A percentile compares a stretch with the other conserved stretches of the same genome.
Conservation (phyloP, 1,140 invertebrate species). For the Adoxophyes honmai region DNA sequence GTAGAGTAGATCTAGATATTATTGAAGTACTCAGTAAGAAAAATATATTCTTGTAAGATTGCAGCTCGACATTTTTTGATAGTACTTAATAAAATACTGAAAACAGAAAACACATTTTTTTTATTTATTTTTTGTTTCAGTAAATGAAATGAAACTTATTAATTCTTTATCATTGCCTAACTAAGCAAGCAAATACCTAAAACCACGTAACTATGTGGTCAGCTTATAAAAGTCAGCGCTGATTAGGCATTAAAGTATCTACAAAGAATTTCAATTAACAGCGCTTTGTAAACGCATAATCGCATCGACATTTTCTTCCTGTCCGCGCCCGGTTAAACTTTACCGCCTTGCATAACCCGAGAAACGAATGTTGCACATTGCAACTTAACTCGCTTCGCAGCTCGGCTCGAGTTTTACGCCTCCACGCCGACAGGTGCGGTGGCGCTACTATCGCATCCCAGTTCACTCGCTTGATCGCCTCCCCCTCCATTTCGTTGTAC, state of each 20-base stretch:
- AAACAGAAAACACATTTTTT: too few relatives aligned
- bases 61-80: too few relatives aligned
- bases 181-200: too few relatives aligned
- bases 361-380: conserved; percentile 32
- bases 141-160: too few relatives aligned
- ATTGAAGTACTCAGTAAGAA: too few relatives aligned
- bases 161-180: too few relatives aligned
- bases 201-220: too few relatives aligned
- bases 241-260: neutral
- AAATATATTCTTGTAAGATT: too few relatives aligned
- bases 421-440: conserved; percentile 48
- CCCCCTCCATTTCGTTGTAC: conserved; percentile 32
- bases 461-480: conserved; percentile 35
- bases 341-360: conserved; percentile 36
- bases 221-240: too few relatives aligned
- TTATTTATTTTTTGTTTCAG: too few relatives aligned
- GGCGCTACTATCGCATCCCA: conserved; percentile 41
- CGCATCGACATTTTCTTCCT: conserved; percentile 47
- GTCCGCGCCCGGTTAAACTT: conserved; percentile 35
- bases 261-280: conserved; percentile 40
- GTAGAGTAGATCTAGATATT: too few relatives aligned
- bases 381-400: conserved; percentile 26
- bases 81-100: too few relatives aligned
- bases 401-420: conserved; percentile 26
- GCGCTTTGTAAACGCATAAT: conserved; percentile 32